These are phyloP conservation scores for Distichodus sexfasciatus DNA, from an alignment of 2,797 vertebrate genomes.

Conservation along the genomic window DNA sequence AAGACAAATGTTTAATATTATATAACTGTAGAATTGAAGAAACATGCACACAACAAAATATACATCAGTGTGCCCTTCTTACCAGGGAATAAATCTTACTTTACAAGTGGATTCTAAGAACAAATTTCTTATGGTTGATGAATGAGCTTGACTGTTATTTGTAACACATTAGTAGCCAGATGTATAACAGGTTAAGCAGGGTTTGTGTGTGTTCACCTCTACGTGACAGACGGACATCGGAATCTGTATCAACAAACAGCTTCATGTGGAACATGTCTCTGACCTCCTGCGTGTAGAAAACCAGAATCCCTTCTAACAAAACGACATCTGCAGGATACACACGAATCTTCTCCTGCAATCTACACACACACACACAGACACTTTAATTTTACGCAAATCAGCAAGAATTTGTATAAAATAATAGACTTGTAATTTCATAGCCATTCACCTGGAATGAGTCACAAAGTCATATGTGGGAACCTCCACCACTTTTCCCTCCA, in stretches of 20 bases:
- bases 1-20: too few relatives aligned
- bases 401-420: too few relatives aligned
- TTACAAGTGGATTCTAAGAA: too few relatives aligned
- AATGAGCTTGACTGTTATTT: slow-evolving; percentile 58
- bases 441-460: slow-evolving; percentile 87
- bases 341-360: slow-evolving; percentile 82
- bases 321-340: slow-evolving; percentile 93
- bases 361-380: slow-evolving; percentile 53
- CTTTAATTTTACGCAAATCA: too few relatives aligned
- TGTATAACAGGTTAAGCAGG: background rate
- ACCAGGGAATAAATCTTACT: too few relatives aligned
- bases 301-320: slow-evolving; percentile 94
- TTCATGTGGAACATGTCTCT: slow-evolving; percentile 98
- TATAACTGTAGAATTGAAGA: too few relatives aligned
- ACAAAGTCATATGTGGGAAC: slow-evolving; percentile 94
- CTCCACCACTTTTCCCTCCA: slow-evolving; percentile 87
- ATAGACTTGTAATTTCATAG: too few relatives aligned
- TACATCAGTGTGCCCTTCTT: too few relatives aligned
- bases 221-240: slow-evolving; percentile 90
- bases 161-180: background rate
- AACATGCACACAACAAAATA: too few relatives aligned
- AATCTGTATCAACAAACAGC: slow-evolving; percentile 96
- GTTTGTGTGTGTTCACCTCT: slow-evolving; percentile 71
- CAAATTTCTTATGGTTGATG: too few relatives aligned
- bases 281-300: slow-evolving; percentile 92